Conservation (phyloP, 2,888 invertebrate genomes). For the Meloe dianella region DNA sequence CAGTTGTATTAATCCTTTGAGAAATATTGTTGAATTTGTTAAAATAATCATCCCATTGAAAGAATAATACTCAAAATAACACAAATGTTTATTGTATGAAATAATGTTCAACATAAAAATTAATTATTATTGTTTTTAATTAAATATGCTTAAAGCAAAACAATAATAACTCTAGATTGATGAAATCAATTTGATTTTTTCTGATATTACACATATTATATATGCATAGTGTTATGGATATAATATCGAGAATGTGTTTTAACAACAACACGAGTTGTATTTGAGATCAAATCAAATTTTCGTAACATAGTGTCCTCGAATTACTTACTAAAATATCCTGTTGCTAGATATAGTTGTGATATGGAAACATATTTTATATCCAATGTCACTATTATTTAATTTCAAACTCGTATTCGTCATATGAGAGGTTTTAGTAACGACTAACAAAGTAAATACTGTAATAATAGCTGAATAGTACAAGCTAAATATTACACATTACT, state of each 20-base stretch:
- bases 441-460: conserved; percentile 24
- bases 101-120: conserved; percentile 21
- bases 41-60: conserved; percentile 20
- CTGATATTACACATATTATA: conserved; percentile 1
- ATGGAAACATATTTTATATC: conserved; percentile 28
- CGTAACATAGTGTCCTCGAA: conserved; percentile 25
- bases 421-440: conserved; percentile 24
- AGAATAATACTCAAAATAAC: conserved; percentile 12
- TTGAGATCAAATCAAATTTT: conserved; percentile 28
- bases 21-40: conserved; percentile 15
- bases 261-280: conserved; percentile 15
- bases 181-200: conserved; percentile 19
- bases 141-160: conserved; percentile 17
- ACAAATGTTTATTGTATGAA: neutral
- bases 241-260: conserved; percentile 20
- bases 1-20: neutral
- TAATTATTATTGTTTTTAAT: conserved; percentile 23
- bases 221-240: neutral
- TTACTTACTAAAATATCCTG: conserved; percentile 26
- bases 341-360: conserved; percentile 23
- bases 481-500: too few relatives aligned
- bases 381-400: conserved; percentile 28
- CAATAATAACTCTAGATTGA: conserved; percentile 18
- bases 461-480: too few relatives aligned
- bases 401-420: conserved; percentile 24